Evolutionary conservation across 2,888 invertebrate genomes (phyloP), one percentile per base, ranked within the genome.

Genomic region (Pterostichus madidus): DNA sequence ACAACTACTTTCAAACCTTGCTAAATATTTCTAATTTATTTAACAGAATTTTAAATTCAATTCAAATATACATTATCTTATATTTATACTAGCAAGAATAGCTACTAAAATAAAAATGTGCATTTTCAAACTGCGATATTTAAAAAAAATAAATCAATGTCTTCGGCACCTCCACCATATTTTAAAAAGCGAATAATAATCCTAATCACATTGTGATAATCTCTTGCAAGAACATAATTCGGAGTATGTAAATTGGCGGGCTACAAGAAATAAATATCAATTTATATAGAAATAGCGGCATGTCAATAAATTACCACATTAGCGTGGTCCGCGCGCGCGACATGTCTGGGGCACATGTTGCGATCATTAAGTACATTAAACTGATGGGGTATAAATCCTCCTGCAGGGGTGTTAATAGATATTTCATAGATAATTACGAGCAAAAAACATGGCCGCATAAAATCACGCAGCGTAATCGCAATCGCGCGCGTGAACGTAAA

Each of bases 391-490:
- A 53, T 35, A 53, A 49, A 76, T 76, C 31, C 13, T 13, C 35
- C 24, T 7, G 10, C 6, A 32, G 49, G 81, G 81, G 46, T 81
- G 81, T 75, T 81, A 75, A 81, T 81, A 81, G 81, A 81, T 81
- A 81, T 81, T 75, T 75, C 75, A 81, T 81, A 81, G 81, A 81
- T 81, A 75, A 81, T 81, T 81, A 81, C 73, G 44, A 59, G 53
- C 61, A 75, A 81, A 81, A 81, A 81, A 81, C 53, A 39, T 53
- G 46, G 80, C 71, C 32, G 53, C 24, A n/a, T 52, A 24, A 64
- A 80, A 68, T 80, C 80, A 46, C 15, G 39, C 46, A 5, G 56
- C 44, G 52, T 10, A 64, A 64, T 59, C 24, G 13, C 52, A 59
- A 81, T 59, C 81, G 56, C 39, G 13, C 32, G 80, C 80, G 73